phyloP scores from a whole-genome alignment of 2,888 invertebrate species.

The Dynastes grantii region DNA sequence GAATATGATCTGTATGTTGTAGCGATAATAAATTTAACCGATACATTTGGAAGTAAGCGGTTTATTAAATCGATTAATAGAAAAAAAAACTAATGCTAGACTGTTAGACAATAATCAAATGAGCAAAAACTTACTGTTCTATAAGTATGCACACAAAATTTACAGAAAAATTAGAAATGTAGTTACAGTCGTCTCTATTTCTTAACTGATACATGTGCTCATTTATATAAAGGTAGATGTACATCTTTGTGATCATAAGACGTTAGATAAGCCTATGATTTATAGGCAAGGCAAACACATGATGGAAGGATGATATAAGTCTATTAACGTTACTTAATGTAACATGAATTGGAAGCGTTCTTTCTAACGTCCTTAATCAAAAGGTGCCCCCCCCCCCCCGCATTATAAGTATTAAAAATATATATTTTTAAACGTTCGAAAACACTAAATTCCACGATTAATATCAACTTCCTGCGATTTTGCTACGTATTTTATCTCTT shows the following conservation, averaged over 20 bases:
- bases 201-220: too few species aligned
- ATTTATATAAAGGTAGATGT: too few species aligned
- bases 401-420: neutral
- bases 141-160: too few species aligned
- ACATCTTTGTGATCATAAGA: neutral
- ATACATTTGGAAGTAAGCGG: too few species aligned
- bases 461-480: conserved; percentile 6
- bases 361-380: neutral
- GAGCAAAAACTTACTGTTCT: too few species aligned
- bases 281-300: neutral
- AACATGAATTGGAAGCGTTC: neutral
- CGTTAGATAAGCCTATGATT: neutral
- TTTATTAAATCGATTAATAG: too few species aligned
- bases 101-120: too few species aligned
- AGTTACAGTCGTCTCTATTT: too few species aligned
- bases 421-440: neutral
- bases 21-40: too few species aligned
- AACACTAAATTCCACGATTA: neutral
- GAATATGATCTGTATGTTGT: too few species aligned
- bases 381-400: neutral
- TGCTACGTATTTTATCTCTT: conserved; percentile 10
- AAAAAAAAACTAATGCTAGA: too few species aligned
- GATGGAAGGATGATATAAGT: neutral
- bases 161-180: too few species aligned
- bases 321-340: neutral